Conservation (phyloP, 2,113 vertebrate genomes). For the Cervus canadensis region DNA sequence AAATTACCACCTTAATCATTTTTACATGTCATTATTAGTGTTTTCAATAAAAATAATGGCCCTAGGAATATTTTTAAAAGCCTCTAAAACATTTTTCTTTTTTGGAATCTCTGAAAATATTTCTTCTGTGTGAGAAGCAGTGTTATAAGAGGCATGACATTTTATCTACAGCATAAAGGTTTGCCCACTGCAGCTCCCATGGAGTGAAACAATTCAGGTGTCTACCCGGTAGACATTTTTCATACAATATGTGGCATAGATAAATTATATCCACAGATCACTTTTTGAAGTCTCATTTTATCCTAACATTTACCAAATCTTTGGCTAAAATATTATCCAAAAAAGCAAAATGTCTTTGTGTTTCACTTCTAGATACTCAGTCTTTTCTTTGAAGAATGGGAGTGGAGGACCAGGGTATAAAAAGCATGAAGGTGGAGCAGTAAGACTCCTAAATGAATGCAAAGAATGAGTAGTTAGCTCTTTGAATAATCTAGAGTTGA, state of each 20-base stretch:
- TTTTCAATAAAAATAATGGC: slow-evolving; percentile 66
- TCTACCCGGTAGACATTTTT: neutral
- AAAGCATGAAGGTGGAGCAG: neutral
- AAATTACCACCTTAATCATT: neutral
- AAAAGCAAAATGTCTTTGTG: neutral
- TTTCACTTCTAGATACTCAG: neutral
- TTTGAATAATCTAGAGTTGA: neutral
- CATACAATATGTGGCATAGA: neutral
- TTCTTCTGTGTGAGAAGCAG: slow-evolving; percentile 36
- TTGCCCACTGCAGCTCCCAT: neutral
- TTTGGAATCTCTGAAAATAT: slow-evolving; percentile 44
- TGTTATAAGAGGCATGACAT: neutral
- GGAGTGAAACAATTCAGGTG: neutral
- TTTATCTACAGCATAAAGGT: neutral
- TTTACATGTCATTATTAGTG: neutral
- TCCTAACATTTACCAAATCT: neutral
- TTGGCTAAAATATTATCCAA: neutral
- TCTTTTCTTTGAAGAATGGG: neutral
- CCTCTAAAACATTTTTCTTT: slow-evolving; percentile 34
- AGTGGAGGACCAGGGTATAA: neutral
- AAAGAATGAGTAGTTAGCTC: neutral
- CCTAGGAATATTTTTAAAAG: slow-evolving; percentile 31
- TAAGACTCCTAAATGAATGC: neutral
- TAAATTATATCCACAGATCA: neutral
- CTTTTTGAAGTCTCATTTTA: neutral